A percentile compares a stretch with the other conserved stretches of the same genome.
Conservation (phyloP, 2,888 invertebrate genomes). For the Drosophila ezoana region DNA sequence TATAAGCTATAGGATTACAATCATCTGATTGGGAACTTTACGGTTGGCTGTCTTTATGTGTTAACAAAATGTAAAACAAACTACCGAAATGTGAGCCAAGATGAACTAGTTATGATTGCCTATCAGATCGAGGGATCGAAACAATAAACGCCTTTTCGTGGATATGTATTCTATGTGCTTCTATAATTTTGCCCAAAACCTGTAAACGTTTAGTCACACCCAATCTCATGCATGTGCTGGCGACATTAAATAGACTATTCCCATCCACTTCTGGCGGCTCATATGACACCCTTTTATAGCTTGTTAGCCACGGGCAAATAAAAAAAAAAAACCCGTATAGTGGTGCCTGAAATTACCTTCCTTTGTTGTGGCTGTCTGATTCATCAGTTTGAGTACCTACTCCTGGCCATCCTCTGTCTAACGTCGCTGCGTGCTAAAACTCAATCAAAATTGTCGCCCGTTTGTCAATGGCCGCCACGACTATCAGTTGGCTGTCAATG, state of each 20-base stretch:
- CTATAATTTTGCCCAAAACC: conserved; percentile 1
- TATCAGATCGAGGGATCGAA: not conserved
- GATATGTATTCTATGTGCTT: conserved; percentile 5
- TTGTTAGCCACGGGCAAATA: conserved; percentile 19
- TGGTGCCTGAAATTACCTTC: conserved; percentile 45
- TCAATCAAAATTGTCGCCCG: conserved; percentile 75
- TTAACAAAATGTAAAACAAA: conserved; percentile 20
- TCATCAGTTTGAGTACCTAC: conserved; percentile 42
- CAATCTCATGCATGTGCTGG: conserved; percentile 28
- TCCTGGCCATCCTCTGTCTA: conserved; percentile 28
- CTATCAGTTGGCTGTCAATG: conserved; percentile 20
- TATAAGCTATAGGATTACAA: conserved; percentile 36
- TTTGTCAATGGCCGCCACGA: conserved; percentile 59
- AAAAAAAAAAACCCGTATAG: conserved; percentile 13
- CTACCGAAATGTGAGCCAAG: conserved; percentile 31
- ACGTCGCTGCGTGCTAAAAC: conserved; percentile 65
- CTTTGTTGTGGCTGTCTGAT: conserved; percentile 54
- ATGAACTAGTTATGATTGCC: conserved; percentile 26
- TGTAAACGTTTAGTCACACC: conserved; percentile 18
- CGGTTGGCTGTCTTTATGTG: conserved; percentile 26
- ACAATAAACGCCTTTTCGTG: conserved; percentile 3
- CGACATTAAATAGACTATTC: conserved; percentile 45
- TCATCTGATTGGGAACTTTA: conserved; percentile 21
- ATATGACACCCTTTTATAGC: conserved; percentile 35
- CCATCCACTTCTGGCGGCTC: conserved; percentile 13